phyloP scores from a whole-genome alignment of 2,888 invertebrate species.

The Tipula confusa region DNA sequence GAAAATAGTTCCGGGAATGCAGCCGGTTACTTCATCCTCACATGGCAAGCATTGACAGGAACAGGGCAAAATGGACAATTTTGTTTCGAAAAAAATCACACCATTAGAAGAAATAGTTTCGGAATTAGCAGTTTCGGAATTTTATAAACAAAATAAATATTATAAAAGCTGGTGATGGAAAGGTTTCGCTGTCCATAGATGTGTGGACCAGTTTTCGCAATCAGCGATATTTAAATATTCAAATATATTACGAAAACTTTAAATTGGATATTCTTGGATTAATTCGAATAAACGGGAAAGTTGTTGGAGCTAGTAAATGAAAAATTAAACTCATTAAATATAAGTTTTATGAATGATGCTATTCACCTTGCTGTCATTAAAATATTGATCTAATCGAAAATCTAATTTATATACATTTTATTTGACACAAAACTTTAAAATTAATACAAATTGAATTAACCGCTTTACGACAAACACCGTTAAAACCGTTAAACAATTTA shows the following conservation, averaged over 20 bases:
- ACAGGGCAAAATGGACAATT: too few relatives aligned
- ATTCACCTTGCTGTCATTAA: conserved; percentile 26
- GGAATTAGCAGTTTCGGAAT: background rate
- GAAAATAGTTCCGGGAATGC: too few relatives aligned
- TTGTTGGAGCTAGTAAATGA: background rate
- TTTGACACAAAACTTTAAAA: too few relatives aligned
- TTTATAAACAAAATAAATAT: background rate
- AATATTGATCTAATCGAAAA: too few relatives aligned
- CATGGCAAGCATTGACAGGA: too few relatives aligned
- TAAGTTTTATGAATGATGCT: conserved; percentile 26
- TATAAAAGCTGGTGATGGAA: background rate
- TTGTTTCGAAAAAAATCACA: background rate
- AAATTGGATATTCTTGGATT: background rate
- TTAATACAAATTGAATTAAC: too few relatives aligned
- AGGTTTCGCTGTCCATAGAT: background rate
- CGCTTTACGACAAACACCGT: too few relatives aligned
- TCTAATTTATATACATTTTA: too few relatives aligned
- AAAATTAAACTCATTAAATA: background rate
- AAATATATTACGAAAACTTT: background rate
- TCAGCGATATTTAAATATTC: background rate
- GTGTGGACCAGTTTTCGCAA: background rate
- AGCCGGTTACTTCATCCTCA: too few relatives aligned
- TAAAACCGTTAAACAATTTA: background rate
- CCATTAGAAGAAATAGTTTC: background rate
- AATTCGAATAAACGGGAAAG: background rate